Base-by-base conservation (phyloP, 2,888 invertebrate species). In the Chymomyza caudatula region DNA sequence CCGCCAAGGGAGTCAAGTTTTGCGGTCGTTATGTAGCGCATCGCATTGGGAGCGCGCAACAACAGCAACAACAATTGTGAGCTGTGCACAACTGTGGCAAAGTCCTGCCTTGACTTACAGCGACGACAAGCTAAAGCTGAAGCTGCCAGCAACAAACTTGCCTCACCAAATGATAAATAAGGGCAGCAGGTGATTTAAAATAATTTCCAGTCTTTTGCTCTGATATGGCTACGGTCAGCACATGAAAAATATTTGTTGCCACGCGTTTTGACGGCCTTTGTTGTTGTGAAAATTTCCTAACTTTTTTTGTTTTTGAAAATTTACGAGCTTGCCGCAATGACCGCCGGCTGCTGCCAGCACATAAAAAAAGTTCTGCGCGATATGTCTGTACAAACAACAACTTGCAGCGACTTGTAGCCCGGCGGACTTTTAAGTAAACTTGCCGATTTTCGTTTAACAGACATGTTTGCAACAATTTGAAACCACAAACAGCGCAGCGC, bases 101-200 rank as follows among this genome's bases (percentile, higher is more conserved):
- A 29, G 15, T 54, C 13, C 17, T 37, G 37, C 17, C 42, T 37
- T 55, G 43, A 42, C 29, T 37, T 37, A 37, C 11, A 11, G 29
- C 17, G 55, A 42, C 13, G 55, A 19, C 13, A 55, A 42, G 42
- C 20, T n/a, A 20, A 25, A 44, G 42, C 22, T 49, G 42, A 8
- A 29, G 49, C 19, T 64, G 22, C 66, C 20, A n/a, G 43, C 25
- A n/a, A n/a, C n/a, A n/a, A n/a, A n/a, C n/a, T n/a, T n/a, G n/a
- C 43, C 29, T 11, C 22, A 29, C 71, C 69, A 82, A 82, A 80
- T 85, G 86, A 85, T 85, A 85, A 85, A 85, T 86, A 85, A 69
- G 80, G 76, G 80, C 78, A 85, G 85, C 85, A 86, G 86, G 86
- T 83, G 86, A 85, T 85, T 85, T 78, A 81, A 86, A 86, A 86